Evolutionary conservation across 92 coral and sea anemone genomes (phyloP), one percentile per base, ranked within the genome.

Genomic region (Micromussa lordhowensis): DNA sequence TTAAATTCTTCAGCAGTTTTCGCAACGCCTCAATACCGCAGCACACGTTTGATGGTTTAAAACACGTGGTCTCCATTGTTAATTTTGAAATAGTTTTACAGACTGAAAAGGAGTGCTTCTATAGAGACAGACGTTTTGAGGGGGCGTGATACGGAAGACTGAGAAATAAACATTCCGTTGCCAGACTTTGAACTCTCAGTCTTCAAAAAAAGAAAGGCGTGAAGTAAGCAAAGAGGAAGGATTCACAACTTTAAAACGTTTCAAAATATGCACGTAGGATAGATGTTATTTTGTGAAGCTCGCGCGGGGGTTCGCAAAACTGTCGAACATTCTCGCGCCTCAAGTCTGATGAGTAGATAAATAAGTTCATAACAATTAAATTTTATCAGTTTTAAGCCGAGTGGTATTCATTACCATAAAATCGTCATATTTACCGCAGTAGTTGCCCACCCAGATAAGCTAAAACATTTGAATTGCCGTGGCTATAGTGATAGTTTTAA

Each of bases 51-150:
- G 78, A 26, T 68, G 21, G 38, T 68, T 70, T 17, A 12, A 31
- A 34, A 77, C 89, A 86, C 89, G 83, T 86, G 82, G 89, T 68
- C 11, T 57, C 44, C 15, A 61, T 86, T 86, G 89, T 86, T 86
- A 18, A 31, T 5, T 36, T 64, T 0, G 51, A 61, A 77, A 86
- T 86, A 76, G 63, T 86, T 85, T 78, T 61, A 86, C 89, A 16
- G 83, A 44, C 51, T 44, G 51, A 66, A 34, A 22, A 63, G 77
- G 35, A 30, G 63, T 40, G 40, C 44, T 30, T 86, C 89, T 77
- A 69, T 77, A 86, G 89, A 71, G 40, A 77, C 83, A 7, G 44
- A 48, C 30, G 31, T 8, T 17, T 73, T 36, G 78, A 18, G 78
- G 51, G 78, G 78, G 78, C 78, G 48, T 73, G 49, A 73, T 22